Evolutionary conservation across 2,113 vertebrate genomes (phyloP).

Genomic region (Uria lomvia): DNA sequence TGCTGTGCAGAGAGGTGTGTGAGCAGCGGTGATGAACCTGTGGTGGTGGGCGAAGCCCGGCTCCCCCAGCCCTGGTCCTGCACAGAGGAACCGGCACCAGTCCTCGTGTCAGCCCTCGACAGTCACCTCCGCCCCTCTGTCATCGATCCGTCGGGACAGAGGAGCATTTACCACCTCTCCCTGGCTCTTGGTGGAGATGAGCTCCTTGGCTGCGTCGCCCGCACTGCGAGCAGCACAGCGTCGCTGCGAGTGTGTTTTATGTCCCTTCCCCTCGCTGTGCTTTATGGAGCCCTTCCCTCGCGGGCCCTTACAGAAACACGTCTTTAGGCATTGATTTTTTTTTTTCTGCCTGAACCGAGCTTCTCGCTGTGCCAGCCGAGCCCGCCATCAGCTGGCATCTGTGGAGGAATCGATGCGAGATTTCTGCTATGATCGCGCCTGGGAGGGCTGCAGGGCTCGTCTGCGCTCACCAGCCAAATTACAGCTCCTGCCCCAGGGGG

Average conservation of each 20-base stretch:
- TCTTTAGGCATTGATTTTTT: background rate
- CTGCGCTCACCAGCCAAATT: background rate
- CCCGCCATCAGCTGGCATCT: background rate
- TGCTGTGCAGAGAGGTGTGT: background rate
- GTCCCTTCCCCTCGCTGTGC: background rate
- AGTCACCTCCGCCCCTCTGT: background rate
- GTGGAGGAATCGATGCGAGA: background rate
- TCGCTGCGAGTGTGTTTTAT: background rate
- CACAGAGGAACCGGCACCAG: fast-evolving
- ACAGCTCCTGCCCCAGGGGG: background rate
- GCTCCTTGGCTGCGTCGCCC: background rate
- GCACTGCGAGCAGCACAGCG: fast-evolving
- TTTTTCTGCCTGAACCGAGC: background rate
- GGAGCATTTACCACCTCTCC: background rate
- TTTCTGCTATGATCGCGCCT: fast-evolving
- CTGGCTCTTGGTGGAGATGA: background rate
- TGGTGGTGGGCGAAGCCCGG: background rate
- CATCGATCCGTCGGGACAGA: fast-evolving
- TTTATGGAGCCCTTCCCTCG: background rate
- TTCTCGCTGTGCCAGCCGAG: background rate
- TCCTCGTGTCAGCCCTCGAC: fast-evolving
- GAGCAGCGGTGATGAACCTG: background rate
- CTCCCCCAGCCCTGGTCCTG: background rate
- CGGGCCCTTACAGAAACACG: background rate
- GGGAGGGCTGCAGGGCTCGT: background rate